Evolutionary conservation across 35 echinoderm and acorn worm species (phyloP).

Genomic region (Nesometra sesokonis): DNA sequence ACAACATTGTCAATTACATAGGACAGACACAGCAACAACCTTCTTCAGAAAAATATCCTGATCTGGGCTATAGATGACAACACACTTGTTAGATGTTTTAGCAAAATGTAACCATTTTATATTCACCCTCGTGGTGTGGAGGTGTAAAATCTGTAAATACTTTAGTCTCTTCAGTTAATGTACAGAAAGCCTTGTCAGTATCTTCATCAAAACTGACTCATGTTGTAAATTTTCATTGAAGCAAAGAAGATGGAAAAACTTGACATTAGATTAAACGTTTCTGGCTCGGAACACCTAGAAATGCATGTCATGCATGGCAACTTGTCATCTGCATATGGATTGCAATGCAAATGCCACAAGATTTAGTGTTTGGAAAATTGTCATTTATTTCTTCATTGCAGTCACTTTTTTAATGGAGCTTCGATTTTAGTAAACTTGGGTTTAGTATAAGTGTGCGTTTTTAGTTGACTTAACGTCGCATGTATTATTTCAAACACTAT

Average conservation of each 20-base stretch:
- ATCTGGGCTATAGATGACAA: not conserved
- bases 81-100: not conserved
- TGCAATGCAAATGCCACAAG: no score
- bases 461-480: no score
- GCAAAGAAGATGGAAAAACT: not conserved
- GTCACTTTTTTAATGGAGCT: no score
- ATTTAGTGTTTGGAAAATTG: no score
- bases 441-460: no score
- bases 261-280: slow-evolving; percentile 9
- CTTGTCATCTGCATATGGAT: not conserved
- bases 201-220: not conserved
- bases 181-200: not conserved
- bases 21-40: not conserved
- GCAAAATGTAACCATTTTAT: not conserved
- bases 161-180: no score
- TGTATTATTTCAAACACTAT: no score
- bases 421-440: no score
- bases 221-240: no score
- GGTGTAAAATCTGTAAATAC: not conserved
- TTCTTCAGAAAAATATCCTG: not conserved
- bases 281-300: not conserved
- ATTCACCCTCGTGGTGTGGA: not conserved
- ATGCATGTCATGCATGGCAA: not conserved
- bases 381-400: no score
- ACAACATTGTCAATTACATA: not conserved